Percentiles rank a stretch among this genome's conserved stretches.
phyloP scores from a whole-genome alignment of 2,888 invertebrate genomes.

The Cataglyphis rosenhaueri region DNA sequence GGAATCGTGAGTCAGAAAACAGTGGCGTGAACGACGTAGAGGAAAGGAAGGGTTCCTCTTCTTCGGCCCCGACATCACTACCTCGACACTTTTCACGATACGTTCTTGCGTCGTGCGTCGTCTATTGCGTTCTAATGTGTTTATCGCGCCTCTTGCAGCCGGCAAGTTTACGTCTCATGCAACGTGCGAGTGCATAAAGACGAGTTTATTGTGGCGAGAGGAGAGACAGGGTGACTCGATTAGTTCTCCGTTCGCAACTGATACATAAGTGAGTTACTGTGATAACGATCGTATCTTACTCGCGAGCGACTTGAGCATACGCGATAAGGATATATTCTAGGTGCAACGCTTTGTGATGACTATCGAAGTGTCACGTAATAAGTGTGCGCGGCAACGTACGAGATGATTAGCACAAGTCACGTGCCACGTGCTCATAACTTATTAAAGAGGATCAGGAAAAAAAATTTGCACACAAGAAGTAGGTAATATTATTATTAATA shows the following conservation, averaged over 20 bases:
- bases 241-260: constrained; percentile 2
- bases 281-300: constrained; percentile 37
- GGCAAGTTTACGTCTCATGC: neutral
- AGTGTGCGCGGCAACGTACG: neutral
- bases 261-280: constrained; percentile 25
- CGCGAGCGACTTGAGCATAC: neutral
- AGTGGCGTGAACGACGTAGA: constrained; percentile 52
- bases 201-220: neutral
- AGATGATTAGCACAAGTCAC: neutral
- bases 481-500: neutral
- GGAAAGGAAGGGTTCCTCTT: constrained; percentile 56
- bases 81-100: constrained; percentile 58
- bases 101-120: constrained; percentile 51
- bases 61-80: constrained; percentile 21
- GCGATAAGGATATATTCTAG: constrained; percentile 24
- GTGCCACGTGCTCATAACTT: neutral
- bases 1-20: constrained; percentile 70
- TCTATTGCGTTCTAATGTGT: constrained; percentile 3
- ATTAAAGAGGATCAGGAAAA: neutral
- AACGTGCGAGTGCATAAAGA: constrained; percentile 11
- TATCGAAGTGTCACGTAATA: neutral
- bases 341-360: neutral
- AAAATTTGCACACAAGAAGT: neutral
- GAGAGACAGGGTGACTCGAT: neutral
- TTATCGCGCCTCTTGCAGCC: neutral